phyloP scores from a whole-genome alignment of 2,113 vertebrate genomes.

The Rhabdornis inornatus region DNA sequence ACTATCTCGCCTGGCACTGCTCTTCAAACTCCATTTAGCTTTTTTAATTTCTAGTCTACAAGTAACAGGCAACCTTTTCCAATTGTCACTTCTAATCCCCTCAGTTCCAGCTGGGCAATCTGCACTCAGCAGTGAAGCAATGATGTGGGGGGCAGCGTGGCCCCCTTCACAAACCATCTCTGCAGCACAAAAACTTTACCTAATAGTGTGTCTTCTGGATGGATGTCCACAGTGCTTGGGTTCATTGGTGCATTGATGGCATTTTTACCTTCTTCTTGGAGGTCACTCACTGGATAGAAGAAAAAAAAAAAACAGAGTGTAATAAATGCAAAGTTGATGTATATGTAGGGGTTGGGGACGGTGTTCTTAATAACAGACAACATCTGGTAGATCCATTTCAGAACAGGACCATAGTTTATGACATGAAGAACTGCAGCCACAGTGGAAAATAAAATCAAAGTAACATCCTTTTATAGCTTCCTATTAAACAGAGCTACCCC shows the following conservation, averaged over 20 bases:
- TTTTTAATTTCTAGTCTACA: not conserved
- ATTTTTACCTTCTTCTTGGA: conserved; percentile 93
- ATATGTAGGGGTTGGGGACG: not conserved
- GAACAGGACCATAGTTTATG: not conserved
- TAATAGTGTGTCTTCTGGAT: conserved; percentile 88
- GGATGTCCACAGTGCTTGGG: conserved; percentile 75
- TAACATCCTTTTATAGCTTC: not conserved
- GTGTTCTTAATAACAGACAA: not conserved
- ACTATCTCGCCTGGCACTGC: not conserved
- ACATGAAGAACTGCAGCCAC: not conserved
- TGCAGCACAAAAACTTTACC: conserved; percentile 67
- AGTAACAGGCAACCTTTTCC: not conserved
- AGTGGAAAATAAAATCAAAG: conserved; percentile 17
- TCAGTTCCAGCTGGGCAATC: not conserved
- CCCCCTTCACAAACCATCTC: not conserved
- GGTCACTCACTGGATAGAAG: conserved; percentile 83
- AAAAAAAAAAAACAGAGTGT: not conserved
- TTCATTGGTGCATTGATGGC: conserved; percentile 90
- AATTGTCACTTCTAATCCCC: not conserved
- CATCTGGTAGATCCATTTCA: not conserved
- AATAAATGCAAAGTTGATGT: not conserved
- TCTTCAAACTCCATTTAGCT: not conserved
- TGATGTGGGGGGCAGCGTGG: not conserved
- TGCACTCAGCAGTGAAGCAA: not conserved
- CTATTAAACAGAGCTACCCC: not conserved